These are phyloP conservation scores for Cheirogaleus major DNA, from an alignment of 2,797 vertebrate genomes.

Conservation along the genomic window DNA sequence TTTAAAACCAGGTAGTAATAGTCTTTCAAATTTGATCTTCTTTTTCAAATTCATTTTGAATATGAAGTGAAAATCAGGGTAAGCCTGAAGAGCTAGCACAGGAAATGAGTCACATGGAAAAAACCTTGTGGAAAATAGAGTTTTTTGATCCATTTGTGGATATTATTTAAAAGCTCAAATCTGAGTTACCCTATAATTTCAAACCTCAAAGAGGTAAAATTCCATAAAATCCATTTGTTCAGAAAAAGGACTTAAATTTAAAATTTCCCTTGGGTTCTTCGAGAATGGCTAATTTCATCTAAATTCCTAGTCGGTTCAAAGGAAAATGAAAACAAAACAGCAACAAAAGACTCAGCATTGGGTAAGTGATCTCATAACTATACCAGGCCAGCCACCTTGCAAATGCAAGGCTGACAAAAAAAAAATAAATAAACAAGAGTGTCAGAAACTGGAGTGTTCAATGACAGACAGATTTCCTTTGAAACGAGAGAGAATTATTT, in stretches of 20 bases:
- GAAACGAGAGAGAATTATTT: neutral
- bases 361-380: neutral
- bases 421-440: neutral
- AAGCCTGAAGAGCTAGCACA: neutral
- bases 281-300: neutral
- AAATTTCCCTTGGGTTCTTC: neutral
- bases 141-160: neutral
- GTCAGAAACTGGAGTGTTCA: neutral
- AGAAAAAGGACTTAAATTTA: neutral
- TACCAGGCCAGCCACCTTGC: fast-evolving
- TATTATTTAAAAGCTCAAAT: neutral
- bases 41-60: neutral
- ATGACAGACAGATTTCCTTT: neutral
- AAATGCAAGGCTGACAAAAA: neutral
- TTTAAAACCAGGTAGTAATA: neutral
- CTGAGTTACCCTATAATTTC: neutral
- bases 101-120: neutral
- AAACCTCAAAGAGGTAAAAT: neutral
- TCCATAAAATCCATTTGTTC: neutral
- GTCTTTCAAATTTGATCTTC: neutral
- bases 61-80: neutral
- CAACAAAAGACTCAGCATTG: neutral
- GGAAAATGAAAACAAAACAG: neutral
- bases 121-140: neutral
- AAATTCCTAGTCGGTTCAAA: neutral